phyloP scores from a whole-genome alignment of 2,888 invertebrate genomes.

The Clepsis dumicolana region DNA sequence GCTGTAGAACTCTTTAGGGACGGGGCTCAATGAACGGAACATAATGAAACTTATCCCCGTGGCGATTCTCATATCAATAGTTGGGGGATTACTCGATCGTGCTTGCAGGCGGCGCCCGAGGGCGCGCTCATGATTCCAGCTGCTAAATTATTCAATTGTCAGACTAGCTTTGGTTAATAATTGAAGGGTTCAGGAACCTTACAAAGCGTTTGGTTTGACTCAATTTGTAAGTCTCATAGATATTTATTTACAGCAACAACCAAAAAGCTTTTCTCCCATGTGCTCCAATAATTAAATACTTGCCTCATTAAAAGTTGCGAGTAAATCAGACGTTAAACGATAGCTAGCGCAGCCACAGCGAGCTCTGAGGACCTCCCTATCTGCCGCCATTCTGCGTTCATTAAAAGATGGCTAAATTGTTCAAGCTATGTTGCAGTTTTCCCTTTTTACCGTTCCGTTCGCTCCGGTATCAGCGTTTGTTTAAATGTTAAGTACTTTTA shows the following conservation, averaged over 20 bases:
- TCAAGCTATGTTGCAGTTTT: conserved; percentile 50
- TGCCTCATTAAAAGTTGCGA: conserved; percentile 55
- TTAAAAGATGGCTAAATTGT: conserved; percentile 54
- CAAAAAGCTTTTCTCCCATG: conserved; percentile 1
- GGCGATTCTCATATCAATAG: conserved; percentile 58
- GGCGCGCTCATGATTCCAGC: conserved; percentile 5
- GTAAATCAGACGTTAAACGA: conserved; percentile 57
- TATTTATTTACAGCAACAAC: no score
- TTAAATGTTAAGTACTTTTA: not conserved
- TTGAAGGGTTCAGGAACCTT: not conserved
- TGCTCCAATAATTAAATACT: conserved; percentile 46
- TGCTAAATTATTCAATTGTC: conserved; percentile 12
- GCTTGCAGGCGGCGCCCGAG: conserved; percentile 8
- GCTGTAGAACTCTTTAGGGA: conserved; percentile 65
- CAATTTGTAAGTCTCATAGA: not conserved
- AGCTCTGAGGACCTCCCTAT: conserved; percentile 45
- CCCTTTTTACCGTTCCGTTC: conserved; percentile 50
- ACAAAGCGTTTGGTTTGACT: not conserved
- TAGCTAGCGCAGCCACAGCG: conserved; percentile 50
- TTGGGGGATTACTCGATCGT: conserved; percentile 53
- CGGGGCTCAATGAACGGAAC: conserved; percentile 63
- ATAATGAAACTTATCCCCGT: conserved; percentile 69
- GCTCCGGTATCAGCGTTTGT: conserved; percentile 12
- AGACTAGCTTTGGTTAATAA: conserved; percentile 1
- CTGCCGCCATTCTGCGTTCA: conserved; percentile 51